Evolutionary conservation across 1,140 invertebrate species (phyloP).

Genomic region (Papilio polyxenes): DNA sequence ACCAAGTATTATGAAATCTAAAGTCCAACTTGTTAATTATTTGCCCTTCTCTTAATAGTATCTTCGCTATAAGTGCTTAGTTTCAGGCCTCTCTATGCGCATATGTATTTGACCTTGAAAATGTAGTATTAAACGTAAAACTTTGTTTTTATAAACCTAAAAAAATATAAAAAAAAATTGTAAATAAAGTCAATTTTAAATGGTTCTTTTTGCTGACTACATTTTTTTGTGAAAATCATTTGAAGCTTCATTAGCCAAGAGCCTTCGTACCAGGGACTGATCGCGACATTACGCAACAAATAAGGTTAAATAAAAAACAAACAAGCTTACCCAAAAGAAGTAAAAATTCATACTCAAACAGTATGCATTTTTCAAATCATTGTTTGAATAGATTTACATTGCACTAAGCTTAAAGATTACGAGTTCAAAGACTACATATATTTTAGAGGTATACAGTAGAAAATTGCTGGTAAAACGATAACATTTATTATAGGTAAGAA

Average conservation of each 20-base stretch:
- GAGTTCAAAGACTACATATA: not conserved
- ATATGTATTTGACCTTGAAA: not conserved
- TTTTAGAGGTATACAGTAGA: not conserved
- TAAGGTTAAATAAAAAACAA: not conserved
- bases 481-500: not conserved
- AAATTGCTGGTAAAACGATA: not conserved
- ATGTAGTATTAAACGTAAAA: not conserved
- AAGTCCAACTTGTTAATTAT: not conserved
- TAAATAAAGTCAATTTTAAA: not conserved
- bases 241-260: constrained; percentile 14
- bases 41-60: not conserved
- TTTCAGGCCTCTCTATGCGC: not conserved
- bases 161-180: not conserved
- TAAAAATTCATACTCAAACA: too few species aligned
- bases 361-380: not conserved
- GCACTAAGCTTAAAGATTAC: not conserved
- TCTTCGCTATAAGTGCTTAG: not conserved
- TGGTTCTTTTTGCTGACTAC: not conserved
- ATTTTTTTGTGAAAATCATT: not conserved
- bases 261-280: not conserved
- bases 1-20: too few species aligned
- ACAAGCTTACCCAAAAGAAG: not conserved
- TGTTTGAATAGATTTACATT: not conserved
- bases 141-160: not conserved
- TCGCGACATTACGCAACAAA: not conserved